phyloP scores from a whole-genome alignment of 2,113 vertebrate species.

The Apus apus region DNA sequence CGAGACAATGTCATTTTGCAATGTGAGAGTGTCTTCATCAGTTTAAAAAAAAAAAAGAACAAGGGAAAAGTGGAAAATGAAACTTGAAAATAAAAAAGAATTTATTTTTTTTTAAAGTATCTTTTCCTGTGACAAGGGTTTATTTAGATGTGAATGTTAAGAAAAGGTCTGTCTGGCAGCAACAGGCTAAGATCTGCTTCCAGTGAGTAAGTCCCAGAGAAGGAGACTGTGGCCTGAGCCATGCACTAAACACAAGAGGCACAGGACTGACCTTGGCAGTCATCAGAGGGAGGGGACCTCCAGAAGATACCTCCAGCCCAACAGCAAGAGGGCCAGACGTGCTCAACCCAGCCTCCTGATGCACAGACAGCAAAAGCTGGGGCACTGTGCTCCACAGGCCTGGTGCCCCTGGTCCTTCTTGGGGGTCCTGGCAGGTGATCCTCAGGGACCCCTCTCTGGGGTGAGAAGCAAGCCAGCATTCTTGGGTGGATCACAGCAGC shows the following conservation, averaged over 20 bases:
- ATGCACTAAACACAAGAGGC: accelerated
- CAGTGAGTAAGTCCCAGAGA: not conserved
- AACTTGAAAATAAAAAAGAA: not conserved
- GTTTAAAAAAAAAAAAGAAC: not conserved
- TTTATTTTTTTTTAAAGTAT: too few species aligned
- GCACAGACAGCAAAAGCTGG: not conserved
- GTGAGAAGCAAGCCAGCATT: not conserved
- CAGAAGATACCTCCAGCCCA: not conserved
- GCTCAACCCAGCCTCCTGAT: accelerated
- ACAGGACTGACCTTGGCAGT: not conserved
- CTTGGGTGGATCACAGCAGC: accelerated
- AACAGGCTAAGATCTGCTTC: not conserved
- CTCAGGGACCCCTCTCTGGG: accelerated
- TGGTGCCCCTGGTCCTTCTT: not conserved
- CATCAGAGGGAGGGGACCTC: not conserved
- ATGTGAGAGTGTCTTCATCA: not conserved
- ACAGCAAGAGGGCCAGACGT: not conserved
- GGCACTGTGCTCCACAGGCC: accelerated
- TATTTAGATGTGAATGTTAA: not conserved
- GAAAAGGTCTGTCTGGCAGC: not conserved
- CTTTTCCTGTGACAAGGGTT: not conserved
- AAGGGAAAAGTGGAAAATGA: not conserved
- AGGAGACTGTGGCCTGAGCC: not conserved
- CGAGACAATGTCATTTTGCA: not conserved
- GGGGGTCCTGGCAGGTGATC: accelerated